A percentile compares a stretch with the other conserved stretches of the same genome.
phyloP scores from a whole-genome alignment of 64 coral and sea anemone genomes.

The Trachythela sp. region DNA sequence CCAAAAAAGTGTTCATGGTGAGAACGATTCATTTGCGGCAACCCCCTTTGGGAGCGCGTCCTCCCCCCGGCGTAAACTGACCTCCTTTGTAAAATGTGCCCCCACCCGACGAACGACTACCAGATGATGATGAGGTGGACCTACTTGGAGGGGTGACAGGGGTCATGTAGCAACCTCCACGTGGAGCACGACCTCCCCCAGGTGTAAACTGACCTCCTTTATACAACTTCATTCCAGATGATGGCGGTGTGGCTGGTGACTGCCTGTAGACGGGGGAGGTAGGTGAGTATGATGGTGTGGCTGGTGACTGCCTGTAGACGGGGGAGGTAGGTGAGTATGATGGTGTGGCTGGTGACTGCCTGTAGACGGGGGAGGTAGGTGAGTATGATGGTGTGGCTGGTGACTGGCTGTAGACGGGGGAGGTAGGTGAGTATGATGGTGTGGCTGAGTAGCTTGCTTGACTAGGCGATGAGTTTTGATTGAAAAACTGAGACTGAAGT shows the following conservation, averaged over 20 bases:
- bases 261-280: not conserved
- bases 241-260: not conserved
- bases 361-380: not conserved
- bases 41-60: not conserved
- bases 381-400: not conserved
- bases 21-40: not conserved
- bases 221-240: not conserved
- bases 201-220: not conserved
- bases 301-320: not conserved
- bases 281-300: not conserved
- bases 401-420: not conserved
- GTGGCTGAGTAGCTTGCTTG: not conserved
- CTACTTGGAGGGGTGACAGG: not conserved
- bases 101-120: not conserved
- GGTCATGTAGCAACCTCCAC: not conserved
- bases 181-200: not conserved
- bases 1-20: no score
- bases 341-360: not conserved
- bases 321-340: not conserved
- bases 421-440: not conserved
- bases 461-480: no score
- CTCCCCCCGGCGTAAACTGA: not conserved
- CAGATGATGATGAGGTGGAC: not conserved
- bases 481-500: no score
- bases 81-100: not conserved